Evolutionary conservation across 2,113 vertebrate species (phyloP).

Genomic region (Proterorhinus semilunaris): DNA sequence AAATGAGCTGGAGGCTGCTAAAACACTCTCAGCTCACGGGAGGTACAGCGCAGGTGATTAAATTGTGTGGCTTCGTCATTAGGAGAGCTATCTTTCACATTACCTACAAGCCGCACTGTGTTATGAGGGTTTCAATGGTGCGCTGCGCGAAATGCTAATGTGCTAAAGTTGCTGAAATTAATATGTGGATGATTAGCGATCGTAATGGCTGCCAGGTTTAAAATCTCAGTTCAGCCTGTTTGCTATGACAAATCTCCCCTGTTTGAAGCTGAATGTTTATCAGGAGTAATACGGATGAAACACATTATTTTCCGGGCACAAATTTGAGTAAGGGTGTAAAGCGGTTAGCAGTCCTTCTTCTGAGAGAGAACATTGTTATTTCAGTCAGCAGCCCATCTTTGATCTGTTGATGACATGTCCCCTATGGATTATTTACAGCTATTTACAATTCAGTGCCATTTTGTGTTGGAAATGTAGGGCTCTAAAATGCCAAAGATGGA

Average conservation of each 20-base stretch:
- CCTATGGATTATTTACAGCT: too few species aligned
- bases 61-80: conserved; percentile 5
- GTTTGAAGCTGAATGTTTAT: not conserved
- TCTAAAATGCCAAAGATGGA: too few species aligned
- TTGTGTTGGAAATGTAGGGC: too few species aligned
- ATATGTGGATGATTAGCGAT: conserved; percentile 2
- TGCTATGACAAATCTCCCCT: not conserved
- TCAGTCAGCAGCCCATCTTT: not conserved
- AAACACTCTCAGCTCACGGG: not conserved
- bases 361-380: not conserved
- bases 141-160: not conserved
- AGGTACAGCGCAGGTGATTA: conserved; percentile 6
- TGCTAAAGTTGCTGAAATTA: conserved; percentile 2
- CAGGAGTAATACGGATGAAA: not conserved
- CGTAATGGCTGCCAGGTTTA: not conserved
- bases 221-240: conserved; percentile 1
- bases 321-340: not conserved
- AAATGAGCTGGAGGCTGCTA: conserved; percentile 5
- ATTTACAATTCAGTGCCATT: too few species aligned
- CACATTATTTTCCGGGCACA: not conserved
- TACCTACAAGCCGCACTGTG: conserved; percentile 1
- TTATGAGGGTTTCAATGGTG: not conserved
- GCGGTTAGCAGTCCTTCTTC: not conserved
- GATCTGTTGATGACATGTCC: too few species aligned
- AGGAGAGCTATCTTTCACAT: not conserved